These are phyloP conservation scores for Drosophila villosipedis DNA, from an alignment of 2,888 invertebrate genomes.

Conservation along the genomic window DNA sequence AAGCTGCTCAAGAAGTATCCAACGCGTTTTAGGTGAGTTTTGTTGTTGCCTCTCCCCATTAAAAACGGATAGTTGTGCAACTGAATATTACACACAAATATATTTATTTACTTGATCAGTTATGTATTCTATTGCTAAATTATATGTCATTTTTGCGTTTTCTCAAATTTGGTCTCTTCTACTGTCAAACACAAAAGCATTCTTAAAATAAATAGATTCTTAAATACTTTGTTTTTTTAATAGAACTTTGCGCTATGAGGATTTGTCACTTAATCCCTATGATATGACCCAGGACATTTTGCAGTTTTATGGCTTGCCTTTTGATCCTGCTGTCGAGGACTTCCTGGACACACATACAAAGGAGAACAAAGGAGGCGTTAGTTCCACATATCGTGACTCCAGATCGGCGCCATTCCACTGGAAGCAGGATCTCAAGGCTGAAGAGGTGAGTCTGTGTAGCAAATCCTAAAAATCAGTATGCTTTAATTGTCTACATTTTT, in stretches of 20 bases:
- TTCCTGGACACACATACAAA: conserved; percentile 94
- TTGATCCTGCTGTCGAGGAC: conserved; percentile 89
- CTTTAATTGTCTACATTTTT: not conserved
- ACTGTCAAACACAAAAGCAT: not conserved
- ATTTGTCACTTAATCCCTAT: conserved; percentile 91
- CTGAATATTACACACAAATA: not conserved
- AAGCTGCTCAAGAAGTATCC: conserved; percentile 89
- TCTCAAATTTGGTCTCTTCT: no score
- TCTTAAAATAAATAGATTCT: not conserved
- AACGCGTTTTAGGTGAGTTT: conserved; percentile 89
- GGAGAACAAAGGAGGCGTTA: conserved; percentile 91
- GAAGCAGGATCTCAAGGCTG: conserved; percentile 90
- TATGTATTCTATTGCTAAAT: no score
- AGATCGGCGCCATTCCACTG: conserved; percentile 94
- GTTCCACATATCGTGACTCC: conserved; percentile 94
- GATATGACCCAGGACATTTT: conserved; percentile 89
- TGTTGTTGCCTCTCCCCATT: not conserved
- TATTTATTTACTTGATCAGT: not conserved
- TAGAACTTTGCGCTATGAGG: conserved; percentile 94
- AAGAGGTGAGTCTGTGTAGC: conserved; percentile 86
- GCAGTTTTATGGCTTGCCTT: conserved; percentile 91
- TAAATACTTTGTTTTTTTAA: not conserved
- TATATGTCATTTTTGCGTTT: no score
- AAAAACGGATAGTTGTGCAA: not conserved
- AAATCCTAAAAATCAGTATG: not conserved